phyloP scores from a whole-genome alignment of 2,797 vertebrate species.

The Acrossocheilus wenchowensis region DNA sequence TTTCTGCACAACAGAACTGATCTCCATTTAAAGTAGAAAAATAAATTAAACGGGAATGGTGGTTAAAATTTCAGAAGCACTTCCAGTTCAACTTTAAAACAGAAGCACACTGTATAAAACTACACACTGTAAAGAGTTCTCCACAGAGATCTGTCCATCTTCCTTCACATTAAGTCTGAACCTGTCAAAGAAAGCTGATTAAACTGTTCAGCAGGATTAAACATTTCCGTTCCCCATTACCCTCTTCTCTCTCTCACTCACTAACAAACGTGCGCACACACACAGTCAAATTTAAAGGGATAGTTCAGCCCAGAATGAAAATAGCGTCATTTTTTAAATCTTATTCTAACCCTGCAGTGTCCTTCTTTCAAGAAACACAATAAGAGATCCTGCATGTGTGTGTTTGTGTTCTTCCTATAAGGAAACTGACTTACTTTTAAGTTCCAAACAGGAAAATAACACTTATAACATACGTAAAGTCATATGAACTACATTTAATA shows the following conservation, averaged over 20 bases:
- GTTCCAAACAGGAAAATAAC: not conserved
- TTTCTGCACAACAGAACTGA: not conserved
- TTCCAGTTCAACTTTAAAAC: not conserved
- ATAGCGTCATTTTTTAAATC: not conserved
- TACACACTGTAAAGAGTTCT: constrained; percentile 12
- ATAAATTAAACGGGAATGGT: constrained; percentile 1
- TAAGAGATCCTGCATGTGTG: not conserved
- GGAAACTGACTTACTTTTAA: not conserved
- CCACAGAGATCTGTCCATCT: not conserved
- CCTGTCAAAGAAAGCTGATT: constrained; percentile 26
- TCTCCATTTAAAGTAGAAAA: not conserved
- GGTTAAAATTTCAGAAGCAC: not conserved
- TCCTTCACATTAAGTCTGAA: constrained; percentile 21
- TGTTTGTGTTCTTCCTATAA: not conserved
- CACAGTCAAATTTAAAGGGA: not conserved
- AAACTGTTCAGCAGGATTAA: constrained; percentile 30
- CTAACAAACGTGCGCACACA: too few species aligned
- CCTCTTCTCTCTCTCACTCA: not conserved
- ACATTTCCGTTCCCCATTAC: not conserved
- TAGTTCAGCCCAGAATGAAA: not conserved
- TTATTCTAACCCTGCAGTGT: not conserved
- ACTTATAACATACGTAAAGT: not conserved
- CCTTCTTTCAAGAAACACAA: not conserved
- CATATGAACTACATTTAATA: not conserved
- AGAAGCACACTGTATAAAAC: constrained; percentile 14